Evolutionary conservation across 92 coral and sea anemone genomes (phyloP), one percentile per base, ranked within the genome.

Genomic region (Ricordea florida): DNA sequence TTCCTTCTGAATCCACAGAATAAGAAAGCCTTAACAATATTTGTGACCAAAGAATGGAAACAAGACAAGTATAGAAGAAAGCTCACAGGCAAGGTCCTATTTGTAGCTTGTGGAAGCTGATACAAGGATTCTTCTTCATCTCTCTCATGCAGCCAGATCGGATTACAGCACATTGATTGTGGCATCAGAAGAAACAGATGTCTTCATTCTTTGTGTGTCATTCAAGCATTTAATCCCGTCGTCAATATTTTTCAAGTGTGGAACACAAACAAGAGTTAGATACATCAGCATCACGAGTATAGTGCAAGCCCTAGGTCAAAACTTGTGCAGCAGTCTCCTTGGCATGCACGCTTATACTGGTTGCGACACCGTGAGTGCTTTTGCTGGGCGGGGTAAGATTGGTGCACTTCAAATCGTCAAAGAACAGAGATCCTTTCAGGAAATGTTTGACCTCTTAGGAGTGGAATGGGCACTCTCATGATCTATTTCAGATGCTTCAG

Each of bases 341-440:
- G 84, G 96, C 26, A n/a, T 90, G 76, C 92, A 86, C 52, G 62
- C 84, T 27, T 57, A 43, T 55, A 90, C 81, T 16, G 96, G 87
- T 36, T 86, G 92, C 60, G 87, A 82, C 46, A 76, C 85, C 1
- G 85, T 81, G 25, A 82, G 92, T 68, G 92, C 85, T 7, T 86
- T 89, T 26, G 82, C 76, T 68, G 90, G 81, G n/a, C 27, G 63
- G 40, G 74, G 81, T 1, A 78, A 84, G 71, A 35, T 70, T 22
- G 62, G 17, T 8, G 75, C 85, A 27, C 60, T 84, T 18, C 36
- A 37, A 63, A 32, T 70, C n/a, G 44, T 63, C 47, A 60, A 56
- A 30, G 25, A 62, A 20, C 31, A 70, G 22, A 60, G 27, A 22
- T 43, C 66, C 49, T 58, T 43, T 46, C 77, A 55, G 24, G 78